A percentile compares a stretch with the other conserved stretches of the same genome.
Evolutionary conservation across 2,888 invertebrate genomes (phyloP).

Genomic region (Laspeyria flexula): DNA sequence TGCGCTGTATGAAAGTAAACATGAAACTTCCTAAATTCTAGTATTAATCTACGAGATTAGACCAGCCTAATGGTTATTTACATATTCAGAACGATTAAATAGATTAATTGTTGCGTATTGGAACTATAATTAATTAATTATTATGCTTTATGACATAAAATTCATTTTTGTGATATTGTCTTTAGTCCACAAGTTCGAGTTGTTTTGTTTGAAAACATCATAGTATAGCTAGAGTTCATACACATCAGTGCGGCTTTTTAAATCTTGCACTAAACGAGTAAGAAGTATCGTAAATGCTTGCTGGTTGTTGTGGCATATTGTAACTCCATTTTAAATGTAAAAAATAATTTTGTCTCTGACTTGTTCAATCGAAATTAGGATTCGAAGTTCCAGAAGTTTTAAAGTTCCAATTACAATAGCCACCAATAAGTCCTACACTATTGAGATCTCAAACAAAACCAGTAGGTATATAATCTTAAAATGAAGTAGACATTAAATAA

Average conservation of each 20-base stretch:
- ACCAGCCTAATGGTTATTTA: conserved; percentile 54
- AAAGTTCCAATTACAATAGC: too few relatives aligned
- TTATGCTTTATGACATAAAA: conserved; percentile 51
- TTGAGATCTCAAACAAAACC: conserved; percentile 1
- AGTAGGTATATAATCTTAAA: background rate
- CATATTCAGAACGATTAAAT: conserved; percentile 45
- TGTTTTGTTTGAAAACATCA: conserved; percentile 16
- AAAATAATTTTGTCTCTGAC: too few relatives aligned
- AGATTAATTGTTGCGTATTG: conserved; percentile 63
- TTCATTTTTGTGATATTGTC: conserved; percentile 62
- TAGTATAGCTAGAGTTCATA: background rate
- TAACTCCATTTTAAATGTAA: too few relatives aligned
- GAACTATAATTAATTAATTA: conserved; percentile 52
- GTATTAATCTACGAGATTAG: conserved; percentile 37
- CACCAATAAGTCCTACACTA: too few relatives aligned
- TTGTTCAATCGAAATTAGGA: too few relatives aligned
- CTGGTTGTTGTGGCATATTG: too few relatives aligned
- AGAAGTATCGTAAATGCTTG: too few relatives aligned
- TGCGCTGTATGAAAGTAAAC: conserved; percentile 22
- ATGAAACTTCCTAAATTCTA: conserved; percentile 14
- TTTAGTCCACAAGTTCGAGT: conserved; percentile 29
- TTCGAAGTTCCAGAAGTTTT: too few relatives aligned
- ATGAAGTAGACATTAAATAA: background rate
- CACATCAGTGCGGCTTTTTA: too few relatives aligned
- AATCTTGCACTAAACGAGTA: too few relatives aligned